A percentile compares a stretch with the other conserved stretches of the same genome.
Evolutionary conservation across 2,797 vertebrate species (phyloP).

Genomic region (Sebastes oblongus): DNA sequence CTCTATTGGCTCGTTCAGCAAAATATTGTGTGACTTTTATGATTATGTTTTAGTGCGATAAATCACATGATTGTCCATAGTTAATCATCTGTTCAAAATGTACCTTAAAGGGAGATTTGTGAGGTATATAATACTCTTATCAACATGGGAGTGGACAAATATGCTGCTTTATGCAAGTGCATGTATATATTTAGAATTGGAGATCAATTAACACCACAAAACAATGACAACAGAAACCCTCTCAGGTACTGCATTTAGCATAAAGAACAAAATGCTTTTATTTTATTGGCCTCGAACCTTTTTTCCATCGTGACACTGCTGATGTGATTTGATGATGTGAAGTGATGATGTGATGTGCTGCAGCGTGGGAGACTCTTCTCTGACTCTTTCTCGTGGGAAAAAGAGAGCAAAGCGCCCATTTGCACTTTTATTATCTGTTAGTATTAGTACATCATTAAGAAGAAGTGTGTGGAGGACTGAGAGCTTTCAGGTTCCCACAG

Average conservation of each 20-base stretch:
- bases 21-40: neutral
- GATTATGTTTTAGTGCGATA: too few species aligned
- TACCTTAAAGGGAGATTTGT: too few species aligned
- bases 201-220: too few species aligned
- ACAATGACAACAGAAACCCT: too few species aligned
- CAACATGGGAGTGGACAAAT: too few species aligned
- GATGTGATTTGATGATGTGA: fast-evolving
- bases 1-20: neutral
- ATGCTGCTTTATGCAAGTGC: too few species aligned
- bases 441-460: slow-evolving; percentile 11
- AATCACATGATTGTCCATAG: too few species aligned
- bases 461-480: slow-evolving; percentile 16
- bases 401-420: neutral
- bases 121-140: too few species aligned
- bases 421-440: slow-evolving; percentile 51
- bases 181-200: too few species aligned
- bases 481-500: slow-evolving; percentile 8
- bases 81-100: too few species aligned
- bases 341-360: fast-evolving
- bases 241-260: neutral
- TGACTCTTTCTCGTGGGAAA: slow-evolving; percentile 49
- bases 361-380: neutral
- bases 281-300: neutral
- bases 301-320: neutral
- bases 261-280: too few species aligned